Evolutionary conservation across 2,797 vertebrate species (phyloP), one percentile per base, ranked within the genome.

Genomic region (Lagodon rhomboides): DNA sequence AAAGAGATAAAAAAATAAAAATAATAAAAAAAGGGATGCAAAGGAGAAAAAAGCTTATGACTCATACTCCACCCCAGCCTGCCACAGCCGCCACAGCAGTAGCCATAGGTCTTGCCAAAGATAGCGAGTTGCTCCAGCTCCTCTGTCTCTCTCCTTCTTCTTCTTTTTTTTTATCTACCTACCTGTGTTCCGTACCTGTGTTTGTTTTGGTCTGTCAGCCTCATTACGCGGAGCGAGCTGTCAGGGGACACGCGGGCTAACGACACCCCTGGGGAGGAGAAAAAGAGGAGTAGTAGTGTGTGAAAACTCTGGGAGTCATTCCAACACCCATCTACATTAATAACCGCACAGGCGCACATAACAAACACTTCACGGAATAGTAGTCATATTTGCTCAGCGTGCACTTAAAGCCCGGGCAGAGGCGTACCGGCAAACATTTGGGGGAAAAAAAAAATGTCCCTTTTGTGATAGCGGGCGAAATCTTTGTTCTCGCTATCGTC

Each of bases 121-220:
- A 71, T 56, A 70, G 67, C 41, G 47, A 77, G 70, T 77, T 34
- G 18, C 67, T 60, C 27, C n/a, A 66, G 75, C 41, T 86, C 55
- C 58, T 81, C 56, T 43, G 3, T 12, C 11, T 27, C 23, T 49
- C 56, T 41, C 12, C 44, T 70, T 23, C 44, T 73, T 15, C 51
- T 56, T 50, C 54, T 43, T 53, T 23, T 63, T 59, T 49, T 62
- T 70, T 65, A 47, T 67, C 60, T 54, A 27, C 75, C 78, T 84
- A 60, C 74, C 79, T 80, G 23, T 85, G 68, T 79, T 82, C 73
- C 50, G 38, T 89, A 84, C 78, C 82, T 84, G 79, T 87, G 84
- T 93, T 93, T 92, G 90, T 91, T 93, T 93, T 88, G 86, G 90
- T 91, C 83, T 85, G 87, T 92, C 92, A 86, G 90, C 79, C 82